A percentile compares a stretch with the other conserved stretches of the same genome.
Evolutionary conservation across 2,888 invertebrate species (phyloP).

Genomic region (Stenoptilia bipunctidactyla): DNA sequence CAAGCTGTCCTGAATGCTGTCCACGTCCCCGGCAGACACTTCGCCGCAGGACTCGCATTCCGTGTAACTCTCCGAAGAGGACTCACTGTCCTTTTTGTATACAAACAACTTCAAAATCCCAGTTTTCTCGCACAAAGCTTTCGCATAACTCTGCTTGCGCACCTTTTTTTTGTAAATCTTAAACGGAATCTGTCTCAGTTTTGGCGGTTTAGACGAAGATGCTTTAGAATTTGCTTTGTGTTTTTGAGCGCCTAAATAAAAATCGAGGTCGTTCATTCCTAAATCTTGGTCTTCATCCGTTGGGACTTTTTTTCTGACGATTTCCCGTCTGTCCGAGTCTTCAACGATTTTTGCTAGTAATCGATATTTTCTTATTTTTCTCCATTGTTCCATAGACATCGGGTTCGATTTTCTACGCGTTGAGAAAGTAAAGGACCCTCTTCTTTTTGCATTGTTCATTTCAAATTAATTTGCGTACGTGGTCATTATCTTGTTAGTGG

Average conservation of each 20-base stretch:
- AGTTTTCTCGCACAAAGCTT: slow-evolving; percentile 47
- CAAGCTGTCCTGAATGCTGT: too few species aligned
- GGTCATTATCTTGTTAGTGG: too few species aligned
- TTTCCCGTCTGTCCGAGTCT: slow-evolving; percentile 22
- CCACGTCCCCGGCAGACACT: neutral
- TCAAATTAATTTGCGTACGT: too few species aligned
- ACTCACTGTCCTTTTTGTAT: slow-evolving; percentile 40
- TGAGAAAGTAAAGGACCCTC: too few species aligned
- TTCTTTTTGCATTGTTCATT: slow-evolving; percentile 4
- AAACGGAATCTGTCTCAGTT: slow-evolving; percentile 56
- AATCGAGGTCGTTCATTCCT: slow-evolving; percentile 53
- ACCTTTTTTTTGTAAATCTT: slow-evolving; percentile 47
- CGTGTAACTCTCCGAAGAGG: slow-evolving; percentile 59
- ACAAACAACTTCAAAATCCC: slow-evolving; percentile 51
- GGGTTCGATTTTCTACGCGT: too few species aligned
- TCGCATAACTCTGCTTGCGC: slow-evolving; percentile 26
- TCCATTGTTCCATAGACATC: too few species aligned
- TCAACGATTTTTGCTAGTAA: slow-evolving; percentile 31
- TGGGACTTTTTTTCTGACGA: slow-evolving; percentile 14
- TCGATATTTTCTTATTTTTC: slow-evolving; percentile 35
- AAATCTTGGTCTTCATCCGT: slow-evolving; percentile 34
- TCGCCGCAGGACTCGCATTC: slow-evolving; percentile 46
- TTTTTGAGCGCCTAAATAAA: slow-evolving; percentile 50
- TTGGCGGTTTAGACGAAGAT: slow-evolving; percentile 30
- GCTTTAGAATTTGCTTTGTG: slow-evolving; percentile 22